Evolutionary conservation across 2,888 invertebrate species (phyloP), one percentile per base, ranked within the genome.

Genomic region (Alviniconcha strummeri): DNA sequence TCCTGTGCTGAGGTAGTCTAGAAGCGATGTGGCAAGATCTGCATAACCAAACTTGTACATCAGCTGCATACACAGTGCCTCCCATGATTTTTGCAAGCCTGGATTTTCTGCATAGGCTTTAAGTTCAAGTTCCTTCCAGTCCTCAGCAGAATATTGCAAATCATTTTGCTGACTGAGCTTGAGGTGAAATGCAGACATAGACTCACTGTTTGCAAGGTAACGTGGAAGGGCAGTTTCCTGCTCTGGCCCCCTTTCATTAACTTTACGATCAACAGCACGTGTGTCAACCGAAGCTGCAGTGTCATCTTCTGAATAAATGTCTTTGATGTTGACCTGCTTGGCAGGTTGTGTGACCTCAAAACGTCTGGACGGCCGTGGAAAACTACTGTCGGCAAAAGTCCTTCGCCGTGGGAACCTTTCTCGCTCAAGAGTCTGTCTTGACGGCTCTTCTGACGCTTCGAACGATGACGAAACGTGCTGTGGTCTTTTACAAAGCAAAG

Each of bases 51-150:
- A n/a, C 15, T 60, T 64, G 15, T 69, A 82, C 69, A 86, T 75
- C 19, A 84, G 57, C 71, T 74, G 77, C 86, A 86, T 84, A 55
- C 84, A 84, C 5, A 83, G 55, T 54, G 83, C 75, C 57, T 81
- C 78, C 83, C 80, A 84, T 52, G 81, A 56, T 36, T 84, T 84
- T 8, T 54, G 6, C 54, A 84, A 52, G 17, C n/a, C 36, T n/a
- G 79, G 75, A 60, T 84, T 83, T 78, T 86, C 86, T 69, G 80
- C 52, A 52, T 69, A 69, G 11, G 79, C 56, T 56, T 67, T 56
- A 17, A 60, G 69, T 74, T 84, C 77, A 9, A 85, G 69, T 5
- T 64, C 36, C 67, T 81, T 72, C 85, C 85, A 85, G 60, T 85
- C 85, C 15, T 77, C 75, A 64, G 19, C 54, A 6, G 64, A 77